Evolutionary conservation across 2,113 vertebrate genomes (phyloP).

Genomic region (Centropus bengalensis): DNA sequence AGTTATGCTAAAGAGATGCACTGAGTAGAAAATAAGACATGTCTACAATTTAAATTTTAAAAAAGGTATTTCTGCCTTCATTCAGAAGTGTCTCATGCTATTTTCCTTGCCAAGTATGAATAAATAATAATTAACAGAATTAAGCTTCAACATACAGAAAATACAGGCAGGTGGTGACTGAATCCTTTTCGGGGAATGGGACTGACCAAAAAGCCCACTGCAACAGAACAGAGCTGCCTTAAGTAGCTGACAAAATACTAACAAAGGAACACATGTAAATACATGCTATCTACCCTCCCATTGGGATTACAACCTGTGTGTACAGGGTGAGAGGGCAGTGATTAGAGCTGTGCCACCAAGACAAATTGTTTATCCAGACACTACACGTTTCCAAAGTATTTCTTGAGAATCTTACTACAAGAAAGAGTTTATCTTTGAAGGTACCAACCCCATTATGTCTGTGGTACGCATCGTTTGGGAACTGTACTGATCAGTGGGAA

Average conservation of each 20-base stretch:
- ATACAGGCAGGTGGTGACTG: conserved; percentile 66
- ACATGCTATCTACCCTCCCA: conserved; percentile 84
- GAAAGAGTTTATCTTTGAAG: conserved; percentile 66
- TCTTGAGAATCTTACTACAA: conserved; percentile 57
- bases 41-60: conserved; percentile 80
- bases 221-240: conserved; percentile 73
- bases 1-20: conserved; percentile 83
- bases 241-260: conserved; percentile 84
- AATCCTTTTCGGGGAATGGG: conserved; percentile 60
- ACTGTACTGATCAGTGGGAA: conserved; percentile 10
- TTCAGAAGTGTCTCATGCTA: conserved; percentile 76
- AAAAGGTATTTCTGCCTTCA: conserved; percentile 78
- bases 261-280: conserved; percentile 91
- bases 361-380: conserved; percentile 78
- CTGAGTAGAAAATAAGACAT: conserved; percentile 81
- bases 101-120: conserved; percentile 72
- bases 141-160: conserved; percentile 73
- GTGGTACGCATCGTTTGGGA: conserved; percentile 17
- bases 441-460: conserved; percentile 32
- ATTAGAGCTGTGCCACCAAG: conserved; percentile 77
- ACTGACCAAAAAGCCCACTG: conserved; percentile 66
- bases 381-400: conserved; percentile 62
- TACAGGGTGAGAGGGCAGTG: conserved; percentile 80
- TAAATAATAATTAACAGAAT: conserved; percentile 82
- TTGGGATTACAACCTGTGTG: conserved; percentile 87